Percentiles rank a stretch among this genome's conserved stretches.
These are phyloP conservation scores for Pardosa pseudoannulata DNA, from an alignment of 2,888 invertebrate species.

Conservation along the genomic window DNA sequence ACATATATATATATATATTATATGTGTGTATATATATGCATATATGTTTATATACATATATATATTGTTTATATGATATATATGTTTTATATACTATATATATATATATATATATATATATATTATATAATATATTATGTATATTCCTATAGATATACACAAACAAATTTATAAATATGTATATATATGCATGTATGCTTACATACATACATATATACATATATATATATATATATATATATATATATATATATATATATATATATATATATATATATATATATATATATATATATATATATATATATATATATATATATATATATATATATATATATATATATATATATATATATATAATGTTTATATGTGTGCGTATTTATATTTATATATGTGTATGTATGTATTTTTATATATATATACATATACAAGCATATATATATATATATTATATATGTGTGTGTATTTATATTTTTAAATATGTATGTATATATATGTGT, in stretches of 20 bases:
- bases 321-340: slow-evolving; percentile 33
- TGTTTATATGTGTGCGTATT: not conserved
- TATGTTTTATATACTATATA: too few species aligned
- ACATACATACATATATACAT: slow-evolving; percentile 16
- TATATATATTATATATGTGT: not conserved
- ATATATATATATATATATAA: slow-evolving; percentile 24
- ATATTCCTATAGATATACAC: too few species aligned
- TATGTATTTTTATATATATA: too few species aligned
- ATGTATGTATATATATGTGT: too few species aligned
- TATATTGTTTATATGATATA: too few species aligned
- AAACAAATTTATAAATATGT: slow-evolving; percentile 30
- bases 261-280: slow-evolving; percentile 40
- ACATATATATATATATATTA: too few species aligned
- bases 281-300: slow-evolving; percentile 40
- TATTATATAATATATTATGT: too few species aligned
- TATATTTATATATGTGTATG: too few species aligned
- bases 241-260: slow-evolving; percentile 31
- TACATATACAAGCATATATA: slow-evolving; percentile 29
- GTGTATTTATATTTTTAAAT: too few species aligned
- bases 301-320: slow-evolving; percentile 33
- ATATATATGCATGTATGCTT: not conserved
- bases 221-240: slow-evolving; percentile 16
- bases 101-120: too few species aligned
- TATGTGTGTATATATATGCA: too few species aligned
- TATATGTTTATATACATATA: too few species aligned